A percentile compares a stretch with the other conserved stretches of the same genome.
Evolutionary conservation across 1,140 invertebrate genomes (phyloP).

Genomic region (Harpegnathos saltator): DNA sequence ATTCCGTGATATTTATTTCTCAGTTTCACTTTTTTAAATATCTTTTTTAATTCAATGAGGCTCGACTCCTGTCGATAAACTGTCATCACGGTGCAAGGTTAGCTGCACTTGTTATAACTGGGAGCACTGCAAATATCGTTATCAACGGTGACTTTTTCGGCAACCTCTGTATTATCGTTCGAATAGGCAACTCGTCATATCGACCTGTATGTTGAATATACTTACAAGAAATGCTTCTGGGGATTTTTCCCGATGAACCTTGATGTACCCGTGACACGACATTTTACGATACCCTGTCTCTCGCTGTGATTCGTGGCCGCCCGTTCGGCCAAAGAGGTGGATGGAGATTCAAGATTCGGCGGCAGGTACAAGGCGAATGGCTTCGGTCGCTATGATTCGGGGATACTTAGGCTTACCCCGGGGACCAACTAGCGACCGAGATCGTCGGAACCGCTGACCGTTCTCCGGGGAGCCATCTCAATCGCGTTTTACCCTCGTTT

Average conservation of each 20-base stretch:
- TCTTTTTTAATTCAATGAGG: too few relatives aligned
- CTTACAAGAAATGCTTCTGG: neutral
- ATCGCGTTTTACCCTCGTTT: constrained; percentile 23
- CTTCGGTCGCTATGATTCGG: constrained; percentile 28
- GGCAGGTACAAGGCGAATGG: neutral
- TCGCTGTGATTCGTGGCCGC: neutral
- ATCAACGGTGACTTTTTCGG: too few relatives aligned
- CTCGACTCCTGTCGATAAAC: too few relatives aligned
- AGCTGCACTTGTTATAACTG: too few relatives aligned
- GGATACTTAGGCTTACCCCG: constrained; percentile 9
- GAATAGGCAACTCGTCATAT: too few relatives aligned
- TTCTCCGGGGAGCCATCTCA: constrained; percentile 1
- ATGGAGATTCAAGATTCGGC: neutral
- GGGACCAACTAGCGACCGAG: constrained; percentile 30
- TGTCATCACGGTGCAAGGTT: too few relatives aligned
- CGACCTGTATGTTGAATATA: too few relatives aligned
- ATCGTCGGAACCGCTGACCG: constrained; percentile 21
- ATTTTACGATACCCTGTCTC: neutral
- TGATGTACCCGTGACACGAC: neutral
- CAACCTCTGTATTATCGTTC: too few relatives aligned
- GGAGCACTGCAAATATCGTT: too few relatives aligned
- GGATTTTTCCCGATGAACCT: neutral
- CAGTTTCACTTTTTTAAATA: too few relatives aligned
- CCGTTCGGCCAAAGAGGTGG: neutral
- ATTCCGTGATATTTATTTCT: too few relatives aligned